A percentile compares a stretch with the other conserved stretches of the same genome.
phyloP scores from a whole-genome alignment of 2,888 invertebrate genomes.

The Scotopteryx bipunctaria region DNA sequence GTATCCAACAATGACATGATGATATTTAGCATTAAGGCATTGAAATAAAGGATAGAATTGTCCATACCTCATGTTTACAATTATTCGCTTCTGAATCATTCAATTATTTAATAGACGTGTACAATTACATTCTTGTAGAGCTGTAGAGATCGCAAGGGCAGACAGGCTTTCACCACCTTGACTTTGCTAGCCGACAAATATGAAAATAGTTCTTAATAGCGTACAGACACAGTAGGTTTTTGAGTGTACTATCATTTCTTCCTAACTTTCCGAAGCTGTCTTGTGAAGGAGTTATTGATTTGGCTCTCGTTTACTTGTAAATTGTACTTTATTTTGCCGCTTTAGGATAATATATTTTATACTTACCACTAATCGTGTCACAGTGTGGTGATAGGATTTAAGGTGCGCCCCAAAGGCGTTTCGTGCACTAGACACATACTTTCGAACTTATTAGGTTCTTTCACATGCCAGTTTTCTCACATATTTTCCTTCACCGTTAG shows the following conservation, averaged over 20 bases:
- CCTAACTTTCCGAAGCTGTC: constrained; percentile 64
- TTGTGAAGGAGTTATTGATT: constrained; percentile 65
- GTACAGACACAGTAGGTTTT: constrained; percentile 58
- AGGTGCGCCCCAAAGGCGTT: no score
- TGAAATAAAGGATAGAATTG: not conserved
- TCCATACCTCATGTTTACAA: constrained; percentile 41
- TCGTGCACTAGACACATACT: no score
- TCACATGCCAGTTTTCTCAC: no score
- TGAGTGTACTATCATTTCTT: constrained; percentile 47
- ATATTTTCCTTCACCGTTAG: no score
- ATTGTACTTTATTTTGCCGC: constrained; percentile 48
- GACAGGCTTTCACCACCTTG: constrained; percentile 75
- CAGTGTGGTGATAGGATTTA: no score
- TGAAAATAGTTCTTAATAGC: constrained; percentile 55
- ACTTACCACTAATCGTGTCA: no score
- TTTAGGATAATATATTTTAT: no score
- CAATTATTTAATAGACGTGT: constrained; percentile 66
- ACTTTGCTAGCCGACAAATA: constrained; percentile 49
- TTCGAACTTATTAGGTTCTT: no score
- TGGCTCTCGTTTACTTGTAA: constrained; percentile 52
- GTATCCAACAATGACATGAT: no score
- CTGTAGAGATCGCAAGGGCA: constrained; percentile 75
- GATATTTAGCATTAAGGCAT: not conserved
- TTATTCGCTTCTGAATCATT: constrained; percentile 60
- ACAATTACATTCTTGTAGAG: constrained; percentile 70